phyloP scores from a whole-genome alignment of 2,113 vertebrate genomes.

The Rhinoptilus africanus region DNA sequence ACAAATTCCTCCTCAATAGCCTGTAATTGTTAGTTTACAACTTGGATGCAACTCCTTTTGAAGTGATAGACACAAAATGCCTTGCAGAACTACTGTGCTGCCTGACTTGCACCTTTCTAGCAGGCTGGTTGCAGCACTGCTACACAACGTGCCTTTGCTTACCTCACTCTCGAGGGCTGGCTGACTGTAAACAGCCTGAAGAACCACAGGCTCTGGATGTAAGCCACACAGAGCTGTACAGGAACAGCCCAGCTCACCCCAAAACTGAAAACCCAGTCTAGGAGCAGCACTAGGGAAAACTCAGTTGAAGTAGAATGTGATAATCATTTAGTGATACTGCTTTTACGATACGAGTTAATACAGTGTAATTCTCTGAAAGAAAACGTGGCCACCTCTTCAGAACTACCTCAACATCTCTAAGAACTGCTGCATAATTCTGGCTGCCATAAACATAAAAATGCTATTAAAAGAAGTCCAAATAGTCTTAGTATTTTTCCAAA shows the following conservation, averaged over 20 bases:
- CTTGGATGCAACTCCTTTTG: neutral
- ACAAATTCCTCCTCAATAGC: neutral
- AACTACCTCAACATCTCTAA: accelerated
- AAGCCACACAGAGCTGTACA: neutral
- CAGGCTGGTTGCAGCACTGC: neutral
- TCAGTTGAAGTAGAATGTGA: neutral
- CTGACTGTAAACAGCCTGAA: neutral
- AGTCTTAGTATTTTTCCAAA: neutral
- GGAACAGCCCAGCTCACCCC: neutral
- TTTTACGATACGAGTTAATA: neutral
- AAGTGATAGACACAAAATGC: neutral
- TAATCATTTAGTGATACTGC: neutral
- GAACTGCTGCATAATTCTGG: neutral
- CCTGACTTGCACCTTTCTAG: neutral
- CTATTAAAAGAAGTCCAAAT: neutral
- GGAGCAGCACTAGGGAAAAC: neutral
- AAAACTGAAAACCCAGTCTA: neutral
- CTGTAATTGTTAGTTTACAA: neutral
- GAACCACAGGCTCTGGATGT: neutral
- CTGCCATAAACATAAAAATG: neutral
- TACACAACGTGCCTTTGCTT: neutral
- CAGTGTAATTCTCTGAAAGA: neutral
- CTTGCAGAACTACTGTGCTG: neutral
- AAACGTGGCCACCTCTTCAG: neutral
- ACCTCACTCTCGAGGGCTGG: neutral